phyloP scores from a whole-genome alignment of 2,797 vertebrate genomes.

The Characodon lateralis region DNA sequence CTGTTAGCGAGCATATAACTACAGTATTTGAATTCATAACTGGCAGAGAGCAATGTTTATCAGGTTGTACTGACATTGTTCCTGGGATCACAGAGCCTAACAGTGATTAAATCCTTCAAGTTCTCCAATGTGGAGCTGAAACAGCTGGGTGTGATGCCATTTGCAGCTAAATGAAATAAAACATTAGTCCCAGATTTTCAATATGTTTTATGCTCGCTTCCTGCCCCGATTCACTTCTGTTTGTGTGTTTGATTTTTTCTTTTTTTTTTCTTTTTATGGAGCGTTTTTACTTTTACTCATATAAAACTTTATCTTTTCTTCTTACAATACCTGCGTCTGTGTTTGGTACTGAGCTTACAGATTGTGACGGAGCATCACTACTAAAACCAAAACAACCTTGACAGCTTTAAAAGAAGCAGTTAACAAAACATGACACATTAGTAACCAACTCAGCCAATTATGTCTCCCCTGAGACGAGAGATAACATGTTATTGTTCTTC shows the following conservation, averaged over 20 bases:
- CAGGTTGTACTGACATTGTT: background rate
- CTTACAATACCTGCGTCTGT: background rate
- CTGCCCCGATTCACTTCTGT: too few relatives aligned
- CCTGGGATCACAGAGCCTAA: background rate
- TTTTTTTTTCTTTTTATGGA: background rate
- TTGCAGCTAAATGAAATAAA: background rate
- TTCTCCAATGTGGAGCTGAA: background rate
- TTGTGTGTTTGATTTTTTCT: background rate
- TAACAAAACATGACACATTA: conserved; percentile 26
- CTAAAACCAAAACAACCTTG: conserved; percentile 4
- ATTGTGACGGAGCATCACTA: background rate
- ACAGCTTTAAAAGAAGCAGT: conserved; percentile 13
- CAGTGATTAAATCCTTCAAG: background rate
- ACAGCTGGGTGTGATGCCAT: background rate
- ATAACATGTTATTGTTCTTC: conserved; percentile 29
- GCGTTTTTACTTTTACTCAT: background rate
- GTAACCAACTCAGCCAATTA: conserved; percentile 16
- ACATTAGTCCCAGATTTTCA: background rate
- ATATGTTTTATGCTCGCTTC: background rate
- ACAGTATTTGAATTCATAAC: background rate
- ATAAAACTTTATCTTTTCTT: background rate
- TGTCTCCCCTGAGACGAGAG: conserved; percentile 2
- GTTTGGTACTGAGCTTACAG: background rate
- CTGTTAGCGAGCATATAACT: too few relatives aligned
- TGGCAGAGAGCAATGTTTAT: background rate